Percentiles rank a stretch among this genome's conserved stretches.
Evolutionary conservation across 2,113 vertebrate species (phyloP).

Genomic region (Spermophilus dauricus): DNA sequence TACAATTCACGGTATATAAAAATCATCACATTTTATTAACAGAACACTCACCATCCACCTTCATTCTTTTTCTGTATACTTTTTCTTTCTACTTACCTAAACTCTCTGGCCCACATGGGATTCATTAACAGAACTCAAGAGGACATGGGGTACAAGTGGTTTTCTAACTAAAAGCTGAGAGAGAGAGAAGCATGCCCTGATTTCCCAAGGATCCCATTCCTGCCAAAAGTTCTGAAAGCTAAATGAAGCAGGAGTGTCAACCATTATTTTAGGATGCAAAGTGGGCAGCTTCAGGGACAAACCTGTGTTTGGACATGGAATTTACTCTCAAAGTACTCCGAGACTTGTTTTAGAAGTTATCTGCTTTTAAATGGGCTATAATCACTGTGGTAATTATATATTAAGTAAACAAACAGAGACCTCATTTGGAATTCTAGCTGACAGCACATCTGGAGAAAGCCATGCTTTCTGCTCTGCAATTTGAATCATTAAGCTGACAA

Average conservation of each 20-base stretch:
- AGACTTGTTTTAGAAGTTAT: neutral
- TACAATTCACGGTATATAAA: neutral
- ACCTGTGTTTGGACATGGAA: neutral
- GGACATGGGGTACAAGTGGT: neutral
- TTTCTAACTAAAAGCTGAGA: slow-evolving; percentile 22
- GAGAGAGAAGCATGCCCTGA: neutral
- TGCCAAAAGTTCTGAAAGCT: neutral
- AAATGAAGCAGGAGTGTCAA: neutral
- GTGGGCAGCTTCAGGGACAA: neutral
- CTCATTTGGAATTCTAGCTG: neutral
- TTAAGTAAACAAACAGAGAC: neutral
- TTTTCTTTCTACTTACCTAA: neutral
- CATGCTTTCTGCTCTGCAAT: slow-evolving; percentile 29
- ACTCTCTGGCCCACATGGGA: neutral
- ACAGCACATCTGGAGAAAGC: slow-evolving; percentile 38
- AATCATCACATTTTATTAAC: neutral
- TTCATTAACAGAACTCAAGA: slow-evolving; percentile 3
- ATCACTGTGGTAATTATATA: neutral
- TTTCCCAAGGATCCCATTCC: neutral
- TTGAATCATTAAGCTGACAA: neutral
- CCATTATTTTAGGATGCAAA: neutral
- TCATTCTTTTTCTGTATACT: neutral
- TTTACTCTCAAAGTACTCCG: neutral
- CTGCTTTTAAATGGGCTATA: neutral
- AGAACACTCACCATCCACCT: neutral